phyloP scores from a whole-genome alignment of 2,888 invertebrate genomes.

The Reticulitermes lucifugus region DNA sequence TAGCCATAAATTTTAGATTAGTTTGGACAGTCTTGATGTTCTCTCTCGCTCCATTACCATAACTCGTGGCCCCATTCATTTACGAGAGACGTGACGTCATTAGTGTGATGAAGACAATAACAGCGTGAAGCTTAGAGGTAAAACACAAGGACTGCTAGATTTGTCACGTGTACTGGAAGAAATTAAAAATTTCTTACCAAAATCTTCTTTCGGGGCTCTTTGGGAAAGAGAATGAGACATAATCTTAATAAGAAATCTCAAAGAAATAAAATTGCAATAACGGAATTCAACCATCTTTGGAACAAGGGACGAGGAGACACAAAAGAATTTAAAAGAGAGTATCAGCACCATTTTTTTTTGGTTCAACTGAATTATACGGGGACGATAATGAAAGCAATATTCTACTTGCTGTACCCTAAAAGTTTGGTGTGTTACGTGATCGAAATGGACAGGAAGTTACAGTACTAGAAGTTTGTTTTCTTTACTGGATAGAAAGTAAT shows the following conservation, averaged over 20 bases:
- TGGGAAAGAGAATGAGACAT: not conserved
- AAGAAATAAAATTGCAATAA: not conserved
- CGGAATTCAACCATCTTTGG: not conserved
- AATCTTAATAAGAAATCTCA: not conserved
- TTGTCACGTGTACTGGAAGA: conserved; percentile 14
- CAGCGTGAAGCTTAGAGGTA: not conserved
- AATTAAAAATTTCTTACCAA: not conserved
- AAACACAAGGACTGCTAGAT: not conserved
- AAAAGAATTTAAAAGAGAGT: too few relatives aligned
- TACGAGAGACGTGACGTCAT: not conserved
- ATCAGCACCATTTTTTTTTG: too few relatives aligned
- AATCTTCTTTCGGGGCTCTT: not conserved
- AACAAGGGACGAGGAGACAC: too few relatives aligned
- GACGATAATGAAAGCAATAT: too few relatives aligned
- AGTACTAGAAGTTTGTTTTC: too few relatives aligned
- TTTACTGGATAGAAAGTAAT: too few relatives aligned
- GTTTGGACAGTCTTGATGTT: not conserved
- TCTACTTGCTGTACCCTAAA: too few relatives aligned
- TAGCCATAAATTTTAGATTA: not conserved
- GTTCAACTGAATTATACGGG: too few relatives aligned
- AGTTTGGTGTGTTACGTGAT: too few relatives aligned
- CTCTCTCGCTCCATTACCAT: too few relatives aligned
- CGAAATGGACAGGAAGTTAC: too few relatives aligned
- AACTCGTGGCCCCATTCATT: not conserved
- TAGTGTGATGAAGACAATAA: not conserved